These are phyloP conservation scores for Aptenodytes forsteri DNA, from an alignment of 2,113 vertebrate species.

Conservation along the genomic window DNA sequence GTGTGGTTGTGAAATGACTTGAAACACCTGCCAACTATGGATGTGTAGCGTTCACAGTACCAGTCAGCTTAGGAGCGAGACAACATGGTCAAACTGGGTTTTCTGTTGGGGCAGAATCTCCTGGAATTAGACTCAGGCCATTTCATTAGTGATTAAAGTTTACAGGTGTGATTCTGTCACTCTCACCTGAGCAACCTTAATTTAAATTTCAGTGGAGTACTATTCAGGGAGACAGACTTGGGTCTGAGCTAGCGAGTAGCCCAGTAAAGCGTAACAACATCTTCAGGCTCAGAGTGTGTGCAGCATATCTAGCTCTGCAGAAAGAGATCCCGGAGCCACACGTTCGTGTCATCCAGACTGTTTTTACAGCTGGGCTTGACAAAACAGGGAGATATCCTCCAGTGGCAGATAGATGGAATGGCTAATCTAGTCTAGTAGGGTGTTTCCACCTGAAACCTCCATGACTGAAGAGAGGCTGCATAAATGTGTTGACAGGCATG, in stretches of 20 bases:
- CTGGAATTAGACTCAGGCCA: not conserved
- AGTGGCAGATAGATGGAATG: not conserved
- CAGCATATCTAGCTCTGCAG: not conserved
- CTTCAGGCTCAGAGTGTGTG: not conserved
- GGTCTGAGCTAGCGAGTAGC: not conserved
- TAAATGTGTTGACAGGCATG: not conserved
- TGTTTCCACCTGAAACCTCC: not conserved
- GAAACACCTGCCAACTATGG: not conserved
- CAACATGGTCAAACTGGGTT: not conserved
- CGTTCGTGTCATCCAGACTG: fast-evolving
- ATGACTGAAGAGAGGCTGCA: not conserved
- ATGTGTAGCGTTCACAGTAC: not conserved
- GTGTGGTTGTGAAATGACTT: not conserved
- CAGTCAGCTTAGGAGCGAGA: not conserved
- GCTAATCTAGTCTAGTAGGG: not conserved
- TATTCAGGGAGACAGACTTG: not conserved
- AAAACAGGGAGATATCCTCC: not conserved
- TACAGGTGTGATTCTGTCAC: not conserved
- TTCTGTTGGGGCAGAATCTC: not conserved
- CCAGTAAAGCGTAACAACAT: not conserved
- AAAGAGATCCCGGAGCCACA: not conserved
- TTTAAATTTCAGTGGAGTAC: not conserved
- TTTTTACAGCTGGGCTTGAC: not conserved
- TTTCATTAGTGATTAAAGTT: not conserved
- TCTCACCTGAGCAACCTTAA: not conserved